phyloP scores from a whole-genome alignment of 2,797 vertebrate genomes.

The Galago senegalensis region DNA sequence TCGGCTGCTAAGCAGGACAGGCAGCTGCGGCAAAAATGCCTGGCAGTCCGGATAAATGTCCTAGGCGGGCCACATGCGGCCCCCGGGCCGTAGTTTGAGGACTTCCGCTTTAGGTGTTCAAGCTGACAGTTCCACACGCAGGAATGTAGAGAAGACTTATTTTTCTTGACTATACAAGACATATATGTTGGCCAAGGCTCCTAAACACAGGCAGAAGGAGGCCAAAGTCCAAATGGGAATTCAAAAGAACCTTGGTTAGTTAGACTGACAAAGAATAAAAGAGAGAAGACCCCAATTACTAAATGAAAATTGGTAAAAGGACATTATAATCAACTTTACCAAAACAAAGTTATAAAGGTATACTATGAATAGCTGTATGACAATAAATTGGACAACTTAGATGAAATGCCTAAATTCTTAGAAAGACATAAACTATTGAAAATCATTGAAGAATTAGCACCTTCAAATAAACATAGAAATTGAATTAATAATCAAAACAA shows the following conservation, averaged over 20 bases:
- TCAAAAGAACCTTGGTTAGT: conserved; percentile 11
- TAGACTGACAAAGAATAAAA: conserved; percentile 44
- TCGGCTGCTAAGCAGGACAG: too few relatives aligned
- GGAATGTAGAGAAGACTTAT: conserved; percentile 36
- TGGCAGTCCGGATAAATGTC: too few relatives aligned
- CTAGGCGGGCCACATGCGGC: too few relatives aligned
- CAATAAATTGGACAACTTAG: conserved; percentile 46
- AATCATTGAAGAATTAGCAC: conserved; percentile 57
- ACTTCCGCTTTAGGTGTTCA: not conserved
- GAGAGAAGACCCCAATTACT: conserved; percentile 44
- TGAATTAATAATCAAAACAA: conserved; percentile 58
- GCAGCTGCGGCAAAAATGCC: too few relatives aligned
- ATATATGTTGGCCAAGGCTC: conserved; percentile 26
- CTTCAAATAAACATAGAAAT: conserved; percentile 46
- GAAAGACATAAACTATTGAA: conserved; percentile 49
- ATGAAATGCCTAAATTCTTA: conserved; percentile 61
- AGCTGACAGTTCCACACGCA: conserved; percentile 12
- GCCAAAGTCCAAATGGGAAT: conserved; percentile 39
- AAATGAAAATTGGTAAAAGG: conserved; percentile 45
- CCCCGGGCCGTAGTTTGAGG: too few relatives aligned
- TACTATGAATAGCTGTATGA: conserved; percentile 26
- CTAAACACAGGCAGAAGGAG: conserved; percentile 58
- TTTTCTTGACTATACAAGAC: conserved; percentile 61
- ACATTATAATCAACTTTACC: conserved; percentile 11
- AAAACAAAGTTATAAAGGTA: conserved; percentile 63